These are phyloP conservation scores for Labroides dimidiatus DNA, from an alignment of 2,797 vertebrate genomes.

Conservation along the genomic window DNA sequence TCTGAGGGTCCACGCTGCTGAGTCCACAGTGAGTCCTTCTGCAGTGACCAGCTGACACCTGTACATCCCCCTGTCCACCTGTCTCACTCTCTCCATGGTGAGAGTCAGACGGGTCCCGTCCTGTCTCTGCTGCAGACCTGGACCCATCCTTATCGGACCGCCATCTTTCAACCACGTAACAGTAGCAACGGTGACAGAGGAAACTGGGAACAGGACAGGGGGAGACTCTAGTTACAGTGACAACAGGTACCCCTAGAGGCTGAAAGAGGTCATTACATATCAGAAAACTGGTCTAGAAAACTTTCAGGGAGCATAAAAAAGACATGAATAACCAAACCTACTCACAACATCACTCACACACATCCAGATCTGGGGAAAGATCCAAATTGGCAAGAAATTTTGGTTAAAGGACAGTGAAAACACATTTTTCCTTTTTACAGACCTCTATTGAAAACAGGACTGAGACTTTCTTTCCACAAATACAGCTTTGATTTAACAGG, in stretches of 20 bases:
- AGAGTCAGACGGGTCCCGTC: slow-evolving; percentile 38
- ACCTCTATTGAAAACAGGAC: too few relatives aligned
- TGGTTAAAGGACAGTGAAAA: too few relatives aligned
- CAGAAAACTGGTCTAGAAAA: too few relatives aligned
- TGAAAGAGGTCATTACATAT: not conserved
- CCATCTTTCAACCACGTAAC: slow-evolving; percentile 54
- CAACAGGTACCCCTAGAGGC: not conserved
- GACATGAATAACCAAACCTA: too few relatives aligned
- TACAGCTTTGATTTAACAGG: too few relatives aligned
- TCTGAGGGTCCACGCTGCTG: slow-evolving; percentile 35
- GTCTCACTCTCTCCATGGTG: slow-evolving; percentile 39
- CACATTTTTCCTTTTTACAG: too few relatives aligned
- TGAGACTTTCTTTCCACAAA: too few relatives aligned
- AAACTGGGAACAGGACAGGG: slow-evolving; percentile 26
- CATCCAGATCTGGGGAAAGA: too few relatives aligned
- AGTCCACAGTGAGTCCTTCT: slow-evolving; percentile 25
- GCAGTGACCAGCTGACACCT: slow-evolving; percentile 46
- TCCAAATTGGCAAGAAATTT: too few relatives aligned
- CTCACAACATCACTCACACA: too few relatives aligned
- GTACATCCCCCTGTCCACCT: slow-evolving; percentile 37
- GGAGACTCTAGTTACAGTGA: not conserved
- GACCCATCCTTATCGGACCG: not conserved
- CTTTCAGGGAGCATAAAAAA: too few relatives aligned
- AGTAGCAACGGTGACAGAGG: slow-evolving; percentile 3
- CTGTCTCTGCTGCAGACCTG: slow-evolving; percentile 32